Percentiles rank a stretch among this genome's conserved stretches.
Evolutionary conservation across 2,888 invertebrate genomes (phyloP).

Genomic region (Himalopsyche anomala): DNA sequence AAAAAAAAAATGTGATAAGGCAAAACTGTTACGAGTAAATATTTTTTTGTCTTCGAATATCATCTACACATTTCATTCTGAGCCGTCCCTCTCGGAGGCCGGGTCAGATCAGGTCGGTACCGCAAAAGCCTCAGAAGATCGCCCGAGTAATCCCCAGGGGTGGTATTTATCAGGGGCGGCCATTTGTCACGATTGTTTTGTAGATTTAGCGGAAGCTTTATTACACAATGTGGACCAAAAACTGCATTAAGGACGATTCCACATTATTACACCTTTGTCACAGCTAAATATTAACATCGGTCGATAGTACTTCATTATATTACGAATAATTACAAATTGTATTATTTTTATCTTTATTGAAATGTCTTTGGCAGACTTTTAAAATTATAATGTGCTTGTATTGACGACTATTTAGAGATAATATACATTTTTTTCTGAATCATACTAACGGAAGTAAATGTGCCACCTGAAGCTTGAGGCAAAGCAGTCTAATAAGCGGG

Average conservation of each 20-base stretch:
- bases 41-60: no score
- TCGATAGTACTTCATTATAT: background rate
- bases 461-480: no score
- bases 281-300: background rate
- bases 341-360: no score
- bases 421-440: no score
- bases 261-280: constrained; percentile 17
- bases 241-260: constrained; percentile 7
- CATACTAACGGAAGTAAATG: no score
- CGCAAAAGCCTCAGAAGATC: constrained; percentile 19
- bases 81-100: background rate
- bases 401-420: no score
- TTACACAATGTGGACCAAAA: constrained; percentile 30
- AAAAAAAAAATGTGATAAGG: no score
- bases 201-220: constrained; percentile 18
- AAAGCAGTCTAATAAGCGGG: no score
- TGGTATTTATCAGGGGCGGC: constrained; percentile 1
- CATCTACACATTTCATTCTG: background rate
- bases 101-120: constrained; percentile 19
- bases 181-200: constrained; percentile 34
- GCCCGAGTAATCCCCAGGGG: constrained; percentile 20
- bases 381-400: no score
- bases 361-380: no score
- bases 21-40: no score
- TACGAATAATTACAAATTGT: no score